Percentiles rank a stretch among this genome's conserved stretches.
Conservation (phyloP, 1,140 invertebrate species). For the Penaeus vannamei region DNA sequence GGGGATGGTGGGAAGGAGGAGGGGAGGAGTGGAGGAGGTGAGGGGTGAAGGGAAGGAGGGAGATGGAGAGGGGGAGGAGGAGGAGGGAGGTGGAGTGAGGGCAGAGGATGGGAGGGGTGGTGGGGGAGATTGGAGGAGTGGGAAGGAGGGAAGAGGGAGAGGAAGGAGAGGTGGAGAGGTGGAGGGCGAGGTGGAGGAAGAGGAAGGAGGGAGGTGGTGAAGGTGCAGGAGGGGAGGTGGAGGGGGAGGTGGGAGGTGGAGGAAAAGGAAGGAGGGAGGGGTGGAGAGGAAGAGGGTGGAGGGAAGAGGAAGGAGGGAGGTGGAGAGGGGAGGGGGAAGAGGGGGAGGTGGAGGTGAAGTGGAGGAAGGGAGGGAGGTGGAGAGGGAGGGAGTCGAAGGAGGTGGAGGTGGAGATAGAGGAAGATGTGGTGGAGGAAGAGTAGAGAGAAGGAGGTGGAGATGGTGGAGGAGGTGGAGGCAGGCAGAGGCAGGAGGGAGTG, state of each 20-base stretch:
- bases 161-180: neutral
- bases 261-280: neutral
- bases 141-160: neutral
- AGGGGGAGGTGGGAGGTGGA: neutral
- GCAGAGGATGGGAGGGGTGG: neutral
- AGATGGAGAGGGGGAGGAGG: neutral
- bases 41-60: conserved; percentile 2
- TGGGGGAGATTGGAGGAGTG: neutral
- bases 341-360: neutral
- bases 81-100: neutral
- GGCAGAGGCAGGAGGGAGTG: no score
- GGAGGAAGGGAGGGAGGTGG: neutral
- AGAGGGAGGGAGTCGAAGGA: no score
- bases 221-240: conserved; percentile 10
- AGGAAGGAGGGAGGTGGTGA: conserved; percentile 22
- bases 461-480: no score
- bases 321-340: neutral
- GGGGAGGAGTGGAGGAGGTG: no score
- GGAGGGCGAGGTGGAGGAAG: neutral
- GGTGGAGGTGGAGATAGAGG: no score
- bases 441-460: no score
- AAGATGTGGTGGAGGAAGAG: no score
- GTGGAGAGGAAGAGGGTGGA: neutral
- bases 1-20: no score
- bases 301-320: neutral